Conservation (phyloP, 2,797 vertebrate species). For the Threskiornis aethiopicus region DNA sequence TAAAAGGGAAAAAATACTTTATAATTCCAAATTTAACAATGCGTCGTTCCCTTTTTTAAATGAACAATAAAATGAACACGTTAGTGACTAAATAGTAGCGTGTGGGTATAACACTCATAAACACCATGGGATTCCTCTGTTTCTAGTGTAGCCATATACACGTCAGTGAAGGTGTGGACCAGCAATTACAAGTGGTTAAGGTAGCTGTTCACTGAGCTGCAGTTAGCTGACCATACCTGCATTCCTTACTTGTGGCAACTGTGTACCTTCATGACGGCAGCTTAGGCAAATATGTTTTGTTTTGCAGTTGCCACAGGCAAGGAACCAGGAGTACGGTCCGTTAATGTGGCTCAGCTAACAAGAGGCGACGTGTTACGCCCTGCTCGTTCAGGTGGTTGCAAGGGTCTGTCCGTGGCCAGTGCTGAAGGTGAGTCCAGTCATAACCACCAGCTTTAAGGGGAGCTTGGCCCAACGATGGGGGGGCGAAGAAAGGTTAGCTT, state of each 20-base stretch:
- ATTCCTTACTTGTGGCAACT: background rate
- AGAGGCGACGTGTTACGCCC: background rate
- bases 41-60: background rate
- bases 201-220: background rate
- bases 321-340: accelerated
- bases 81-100: background rate
- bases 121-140: background rate
- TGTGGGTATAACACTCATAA: background rate
- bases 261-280: background rate
- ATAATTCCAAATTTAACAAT: background rate
- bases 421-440: background rate
- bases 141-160: background rate
- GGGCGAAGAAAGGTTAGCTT: background rate
- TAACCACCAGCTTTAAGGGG: background rate
- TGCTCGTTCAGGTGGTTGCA: accelerated
- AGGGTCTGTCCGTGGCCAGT: accelerated
- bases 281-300: background rate
- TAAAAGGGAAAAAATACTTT: background rate
- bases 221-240: background rate
- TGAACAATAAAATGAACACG: background rate
- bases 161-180: background rate
- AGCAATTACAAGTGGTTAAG: background rate
- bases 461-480: background rate
- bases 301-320: background rate
- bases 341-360: background rate